A percentile compares a stretch with the other conserved stretches of the same genome.
These are phyloP conservation scores for Sclerurus mexicanus DNA, from an alignment of 2,113 vertebrate genomes.

Conservation along the genomic window DNA sequence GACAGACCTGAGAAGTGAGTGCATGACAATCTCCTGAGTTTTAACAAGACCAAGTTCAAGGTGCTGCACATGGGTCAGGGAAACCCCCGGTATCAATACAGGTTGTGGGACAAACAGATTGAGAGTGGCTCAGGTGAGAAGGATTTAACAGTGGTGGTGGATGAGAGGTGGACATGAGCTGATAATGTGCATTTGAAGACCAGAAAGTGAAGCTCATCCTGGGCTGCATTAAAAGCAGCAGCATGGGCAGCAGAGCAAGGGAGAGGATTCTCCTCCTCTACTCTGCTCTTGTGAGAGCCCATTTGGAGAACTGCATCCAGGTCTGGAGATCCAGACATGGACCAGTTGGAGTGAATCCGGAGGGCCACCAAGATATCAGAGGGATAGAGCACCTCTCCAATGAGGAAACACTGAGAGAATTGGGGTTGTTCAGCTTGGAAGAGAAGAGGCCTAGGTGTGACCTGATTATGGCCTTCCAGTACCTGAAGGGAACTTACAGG, in stretches of 20 bases:
- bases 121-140: not conserved
- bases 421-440: not conserved
- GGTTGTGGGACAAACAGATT: not conserved
- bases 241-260: not conserved
- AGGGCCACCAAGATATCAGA: not conserved
- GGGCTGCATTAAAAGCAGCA: not conserved
- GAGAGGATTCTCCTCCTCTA: not conserved
- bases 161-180: not conserved
- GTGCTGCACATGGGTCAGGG: not conserved
- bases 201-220: not conserved
- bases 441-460: not conserved
- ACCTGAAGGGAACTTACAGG: not conserved
- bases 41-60: not conserved
- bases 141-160: not conserved
- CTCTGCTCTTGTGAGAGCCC: not conserved
- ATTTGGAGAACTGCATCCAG: not conserved
- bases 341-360: accelerated
- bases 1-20: not conserved
- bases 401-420: not conserved
- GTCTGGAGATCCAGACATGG: not conserved
- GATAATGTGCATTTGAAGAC: too few species aligned
- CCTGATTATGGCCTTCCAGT: not conserved
- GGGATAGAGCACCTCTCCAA: not conserved
- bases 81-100: not conserved
- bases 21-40: not conserved